Base-by-base conservation (phyloP, 2,888 invertebrate genomes). In the Spodoptera exigua region DNA sequence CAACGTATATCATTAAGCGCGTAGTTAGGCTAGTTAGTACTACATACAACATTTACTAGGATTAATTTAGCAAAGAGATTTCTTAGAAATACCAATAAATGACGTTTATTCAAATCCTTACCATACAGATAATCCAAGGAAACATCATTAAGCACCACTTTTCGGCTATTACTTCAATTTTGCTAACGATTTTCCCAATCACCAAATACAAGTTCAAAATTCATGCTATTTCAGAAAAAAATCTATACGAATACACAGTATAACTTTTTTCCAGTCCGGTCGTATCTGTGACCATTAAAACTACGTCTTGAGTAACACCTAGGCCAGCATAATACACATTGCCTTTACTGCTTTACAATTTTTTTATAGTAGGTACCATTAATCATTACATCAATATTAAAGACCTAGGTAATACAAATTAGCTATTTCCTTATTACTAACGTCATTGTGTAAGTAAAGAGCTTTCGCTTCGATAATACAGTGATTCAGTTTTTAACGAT, bases 391-490 rank as follows among this genome's bases (percentile, higher is more conserved):
- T 72, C 71, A 74, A 68, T 76, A 62, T 68, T 48, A 59, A 67
- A 62, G 52, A 61, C 54, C 41, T 52, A 64, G 61, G 71, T 63
- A 69, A 54, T 55, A 64, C 45, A 63, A 61, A 64, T 62, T 63
- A 54, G 47, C 49, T 43, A 55, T 70, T 70, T 72, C 68, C 68
- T 74, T 73, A 74, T 74, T 73, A 70, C 61, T 45, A 45, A 21
- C 12, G 40, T 67, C 48, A 69, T 72, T 61, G 49, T 52, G 59
- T 80, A 75, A 74, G 48, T 57, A 61, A 62, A 80, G 57, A 73
- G 61, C 69, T 73, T 65, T 78, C 72, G 72, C 44, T 75, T 36
- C n/a, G 41, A 74, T 63, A 39, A n/a, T 51, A 45, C 18, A 48
- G 17, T 51, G 40, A 57, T 51, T 41, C 13, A 41, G 3, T 41